A percentile compares a stretch with the other conserved stretches of the same genome.
Conservation (phyloP, 2,797 vertebrate genomes). For the Prionace glauca region DNA sequence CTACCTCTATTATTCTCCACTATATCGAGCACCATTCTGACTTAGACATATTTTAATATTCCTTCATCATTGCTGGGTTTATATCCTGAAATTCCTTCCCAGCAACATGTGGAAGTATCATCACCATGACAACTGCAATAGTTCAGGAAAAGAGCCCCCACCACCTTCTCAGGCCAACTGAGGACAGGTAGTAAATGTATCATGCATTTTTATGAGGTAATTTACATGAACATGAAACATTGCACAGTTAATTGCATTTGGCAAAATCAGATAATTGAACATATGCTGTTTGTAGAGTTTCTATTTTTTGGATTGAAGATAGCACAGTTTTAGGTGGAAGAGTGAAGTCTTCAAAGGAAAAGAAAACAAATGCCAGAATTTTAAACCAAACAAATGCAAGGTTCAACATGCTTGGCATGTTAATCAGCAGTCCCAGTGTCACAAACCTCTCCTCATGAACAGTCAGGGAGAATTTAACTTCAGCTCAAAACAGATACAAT, state of each 20-base stretch:
- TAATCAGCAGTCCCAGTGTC: neutral
- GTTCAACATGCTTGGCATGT: neutral
- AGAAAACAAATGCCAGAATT: neutral
- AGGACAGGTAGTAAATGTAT: neutral
- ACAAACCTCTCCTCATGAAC: neutral
- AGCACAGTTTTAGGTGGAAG: neutral
- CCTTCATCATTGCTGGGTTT: neutral
- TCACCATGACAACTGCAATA: neutral
- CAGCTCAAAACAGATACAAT: neutral
- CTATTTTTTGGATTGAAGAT: constrained; percentile 1
- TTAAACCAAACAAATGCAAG: neutral
- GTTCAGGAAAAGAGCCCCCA: neutral
- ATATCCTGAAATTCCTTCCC: neutral
- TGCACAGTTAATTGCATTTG: neutral
- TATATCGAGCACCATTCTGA: neutral
- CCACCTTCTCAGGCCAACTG: neutral
- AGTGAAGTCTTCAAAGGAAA: neutral
- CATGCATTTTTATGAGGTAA: neutral
- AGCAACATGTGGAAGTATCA: neutral
- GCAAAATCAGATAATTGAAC: neutral
- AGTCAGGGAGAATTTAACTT: neutral
- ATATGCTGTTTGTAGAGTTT: neutral
- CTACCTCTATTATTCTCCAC: neutral
- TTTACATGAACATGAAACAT: neutral
- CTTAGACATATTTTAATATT: neutral